Base-by-base conservation (phyloP, 2,113 vertebrate species). In the Bagarius yarrelli region DNA sequence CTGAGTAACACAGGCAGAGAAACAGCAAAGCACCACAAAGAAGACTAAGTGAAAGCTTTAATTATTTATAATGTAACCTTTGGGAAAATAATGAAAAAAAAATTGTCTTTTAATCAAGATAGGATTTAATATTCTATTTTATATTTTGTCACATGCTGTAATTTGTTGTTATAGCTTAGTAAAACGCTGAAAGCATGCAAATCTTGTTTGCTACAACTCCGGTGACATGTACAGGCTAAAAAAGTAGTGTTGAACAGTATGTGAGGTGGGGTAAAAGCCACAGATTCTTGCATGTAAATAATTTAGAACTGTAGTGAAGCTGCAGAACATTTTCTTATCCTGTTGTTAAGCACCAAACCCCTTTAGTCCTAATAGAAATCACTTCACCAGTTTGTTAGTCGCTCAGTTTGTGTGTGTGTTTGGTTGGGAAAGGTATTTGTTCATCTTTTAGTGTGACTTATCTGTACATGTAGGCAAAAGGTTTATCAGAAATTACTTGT, bases 231-330 rank as follows among this genome's bases (percentile, higher is more conserved):
- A 52, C 50, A 52, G 52, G 11, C 4, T 55, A 73, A 73, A 73
- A 55, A 18, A 4, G 8, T 72, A 55, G 50, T 72, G 27, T 55
- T 53, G 5, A 72, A 32, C 70, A 72, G 8, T 19, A 53, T 18
- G 16, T 19, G 47, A 70, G 59, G 16, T 47, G 47, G 40, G 80
- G 75, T 3, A 52, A 78, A 78, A 59, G 69, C 71, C 55, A 52
- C 75, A 83, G 63, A 88, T 87, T 66, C 88, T 85, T 88, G 84
- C 67, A 56, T 80, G 86, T 88, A 69, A 89, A 90, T 90, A 76
- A 91, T 91, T 90, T 71, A 91, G 76, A 83, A 59, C 71, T 76
- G 73, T 69, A 81, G 79, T 83, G 70, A n/a, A 79, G 85, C 83
- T 81, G 86, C 72, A 44, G 81, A 83, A 80, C 72, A 61, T 30